Conservation (phyloP, 2,888 invertebrate genomes). For the Ashinkailepas kermadecensis region DNA sequence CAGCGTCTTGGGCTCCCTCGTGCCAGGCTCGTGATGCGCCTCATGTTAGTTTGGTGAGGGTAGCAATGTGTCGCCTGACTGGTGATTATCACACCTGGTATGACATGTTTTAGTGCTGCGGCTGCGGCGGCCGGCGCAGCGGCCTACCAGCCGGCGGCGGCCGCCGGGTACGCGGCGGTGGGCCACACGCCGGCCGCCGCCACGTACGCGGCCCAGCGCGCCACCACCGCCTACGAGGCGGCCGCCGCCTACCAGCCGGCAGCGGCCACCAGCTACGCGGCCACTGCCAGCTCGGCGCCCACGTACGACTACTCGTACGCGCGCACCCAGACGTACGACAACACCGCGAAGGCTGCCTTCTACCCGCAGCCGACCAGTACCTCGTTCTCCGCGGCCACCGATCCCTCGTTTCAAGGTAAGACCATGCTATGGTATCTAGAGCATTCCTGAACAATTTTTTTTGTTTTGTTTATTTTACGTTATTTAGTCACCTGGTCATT, state of each 20-base stretch:
- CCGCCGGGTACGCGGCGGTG: constrained; percentile 54
- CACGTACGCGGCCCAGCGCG: constrained; percentile 62
- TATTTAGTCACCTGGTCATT: no score
- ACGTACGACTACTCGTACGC: constrained; percentile 60
- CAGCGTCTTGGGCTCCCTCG: no score
- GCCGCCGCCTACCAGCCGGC: constrained; percentile 51
- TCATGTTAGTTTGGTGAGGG: no score
- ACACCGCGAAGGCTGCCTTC: constrained; percentile 74
- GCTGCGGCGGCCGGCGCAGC: constrained; percentile 49
- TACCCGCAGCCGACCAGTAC: constrained; percentile 75
- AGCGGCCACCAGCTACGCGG: constrained; percentile 41
- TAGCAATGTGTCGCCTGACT: no score
- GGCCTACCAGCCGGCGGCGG: constrained; percentile 67
- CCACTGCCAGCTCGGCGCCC: constrained; percentile 46
- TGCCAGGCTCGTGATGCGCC: no score
- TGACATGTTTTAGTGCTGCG: not conserved
- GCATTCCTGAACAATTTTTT: no score
- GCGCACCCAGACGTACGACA: constrained; percentile 54
- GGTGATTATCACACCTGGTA: no score
- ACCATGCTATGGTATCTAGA: not conserved
- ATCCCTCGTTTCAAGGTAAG: constrained; percentile 1
- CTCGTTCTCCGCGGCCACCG: constrained; percentile 46
- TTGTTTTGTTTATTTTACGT: no score
- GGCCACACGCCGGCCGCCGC: constrained; percentile 53
- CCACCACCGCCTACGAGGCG: constrained; percentile 52